Evolutionary conservation across 2,888 invertebrate species (phyloP), one percentile per base, ranked within the genome.

Genomic region (Mystacides longicornis): DNA sequence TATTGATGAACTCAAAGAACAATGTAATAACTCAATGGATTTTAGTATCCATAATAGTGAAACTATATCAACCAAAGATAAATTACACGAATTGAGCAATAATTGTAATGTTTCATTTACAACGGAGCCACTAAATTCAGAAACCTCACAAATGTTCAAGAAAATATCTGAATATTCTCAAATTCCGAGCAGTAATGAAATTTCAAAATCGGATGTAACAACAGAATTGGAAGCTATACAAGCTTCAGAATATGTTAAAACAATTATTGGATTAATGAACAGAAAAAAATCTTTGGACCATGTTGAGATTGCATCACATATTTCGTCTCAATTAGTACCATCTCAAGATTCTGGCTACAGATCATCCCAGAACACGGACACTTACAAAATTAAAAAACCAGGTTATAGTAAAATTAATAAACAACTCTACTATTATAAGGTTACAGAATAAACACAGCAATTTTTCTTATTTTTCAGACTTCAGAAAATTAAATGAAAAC

Each of bases 301-400:
- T 22, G 45, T 27, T 23, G 37, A 37, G 3, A 27, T 37, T 14
- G n/a, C 14, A 37, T n/a, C 37, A 14, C 37, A 37, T 14, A 14
- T n/a, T 7, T 37, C 37, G 14, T 37, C 14, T 14, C 27, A 27
- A 27, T 11, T 7, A 27, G 21, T 50, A 23, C 22, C 9, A 4
- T 49, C 57, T 47, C 56, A 57, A 57, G 57, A 59, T 31, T 59
- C 59, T 19, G 59, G 57, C 23, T 59, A 52, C 18, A 16, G 22
- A 20, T 55, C 56, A 23, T 47, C 37, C 23, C 49, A 54, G 49
- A 33, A 21, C 16, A 33, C 37, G 3, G 37, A 46, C 4, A 46
- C 4, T 7, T 37, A 37, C 14, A 3, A 14, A 37, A 14, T 3
- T 3, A 37, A 37, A 14, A 37, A 37, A 37, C 3, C 14, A 37